These are phyloP conservation scores for Phrynocephalus versicolor DNA, from an alignment of 2,113 vertebrate species.

Conservation along the genomic window DNA sequence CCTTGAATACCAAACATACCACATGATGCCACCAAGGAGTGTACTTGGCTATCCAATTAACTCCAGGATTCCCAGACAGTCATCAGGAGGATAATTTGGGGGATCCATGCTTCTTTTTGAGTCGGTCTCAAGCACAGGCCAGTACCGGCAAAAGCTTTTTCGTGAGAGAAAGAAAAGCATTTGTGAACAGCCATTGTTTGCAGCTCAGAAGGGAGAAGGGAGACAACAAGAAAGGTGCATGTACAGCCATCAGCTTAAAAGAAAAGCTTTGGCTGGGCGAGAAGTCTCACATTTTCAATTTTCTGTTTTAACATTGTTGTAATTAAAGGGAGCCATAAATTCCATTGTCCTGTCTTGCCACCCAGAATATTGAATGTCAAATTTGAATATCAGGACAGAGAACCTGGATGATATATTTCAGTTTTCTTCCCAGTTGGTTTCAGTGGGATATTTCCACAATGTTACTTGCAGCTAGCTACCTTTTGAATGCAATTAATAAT, in stretches of 20 bases:
- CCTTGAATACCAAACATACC: background rate
- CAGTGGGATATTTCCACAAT: background rate
- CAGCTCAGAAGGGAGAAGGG: background rate
- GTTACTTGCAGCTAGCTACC: background rate
- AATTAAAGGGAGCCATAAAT: slow-evolving; percentile 22
- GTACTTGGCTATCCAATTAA: background rate
- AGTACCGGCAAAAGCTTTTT: no score
- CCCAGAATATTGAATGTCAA: background rate
- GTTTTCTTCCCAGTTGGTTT: background rate
- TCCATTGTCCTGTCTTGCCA: slow-evolving; percentile 5
- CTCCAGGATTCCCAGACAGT: background rate
- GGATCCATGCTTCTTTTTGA: background rate
- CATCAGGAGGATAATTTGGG: background rate
- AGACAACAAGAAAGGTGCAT: background rate
- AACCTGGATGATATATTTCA: background rate
- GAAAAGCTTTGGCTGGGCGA: background rate
- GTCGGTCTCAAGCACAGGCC: background rate
- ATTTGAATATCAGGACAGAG: slow-evolving; percentile 4
- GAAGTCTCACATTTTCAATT: background rate
- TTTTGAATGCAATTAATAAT: background rate
- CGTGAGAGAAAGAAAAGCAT: background rate
- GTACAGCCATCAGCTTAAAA: background rate
- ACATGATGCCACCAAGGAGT: background rate
- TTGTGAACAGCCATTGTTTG: background rate
- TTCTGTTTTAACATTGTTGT: background rate